Evolutionary conservation across 2,888 invertebrate species (phyloP).

Genomic region (Tetragonisca angustula): DNA sequence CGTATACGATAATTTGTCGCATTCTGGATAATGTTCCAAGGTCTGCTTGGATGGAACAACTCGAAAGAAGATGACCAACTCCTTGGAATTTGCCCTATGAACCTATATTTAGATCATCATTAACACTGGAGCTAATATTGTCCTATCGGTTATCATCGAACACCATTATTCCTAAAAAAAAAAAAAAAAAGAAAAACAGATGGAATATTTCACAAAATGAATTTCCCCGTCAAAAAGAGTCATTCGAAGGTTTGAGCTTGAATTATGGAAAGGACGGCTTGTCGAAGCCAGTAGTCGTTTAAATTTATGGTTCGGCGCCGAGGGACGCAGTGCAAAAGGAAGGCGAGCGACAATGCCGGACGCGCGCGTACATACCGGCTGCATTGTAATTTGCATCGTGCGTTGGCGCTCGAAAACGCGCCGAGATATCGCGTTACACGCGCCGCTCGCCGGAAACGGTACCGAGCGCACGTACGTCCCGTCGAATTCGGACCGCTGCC

Average conservation of each 20-base stretch:
- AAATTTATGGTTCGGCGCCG: conserved; percentile 36
- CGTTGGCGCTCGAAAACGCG: conserved; percentile 55
- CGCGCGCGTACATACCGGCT: conserved; percentile 47
- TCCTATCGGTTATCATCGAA: too few relatives aligned
- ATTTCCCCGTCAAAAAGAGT: too few relatives aligned
- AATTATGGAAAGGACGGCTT: background rate
- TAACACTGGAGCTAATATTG: too few relatives aligned
- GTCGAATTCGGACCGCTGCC: conserved; percentile 39
- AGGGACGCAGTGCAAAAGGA: conserved; percentile 16
- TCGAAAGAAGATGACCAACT: too few relatives aligned
- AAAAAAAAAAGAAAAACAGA: too few relatives aligned
- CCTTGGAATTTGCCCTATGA: too few relatives aligned
- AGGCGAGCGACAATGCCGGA: conserved; percentile 52
- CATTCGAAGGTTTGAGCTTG: background rate
- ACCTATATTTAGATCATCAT: too few relatives aligned
- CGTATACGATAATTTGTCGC: too few relatives aligned
- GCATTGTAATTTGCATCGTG: conserved; percentile 59
- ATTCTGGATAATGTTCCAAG: too few relatives aligned
- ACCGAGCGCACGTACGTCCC: conserved; percentile 33
- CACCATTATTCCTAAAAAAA: too few relatives aligned
- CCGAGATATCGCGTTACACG: conserved; percentile 64
- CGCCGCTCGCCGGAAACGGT: conserved; percentile 41
- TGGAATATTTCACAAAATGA: too few relatives aligned
- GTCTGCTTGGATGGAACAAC: too few relatives aligned
- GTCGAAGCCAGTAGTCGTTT: conserved; percentile 39